These are phyloP conservation scores for Caenorhabditis japonica DNA, from an alignment of 2,888 invertebrate genomes.

Conservation along the genomic window DNA sequence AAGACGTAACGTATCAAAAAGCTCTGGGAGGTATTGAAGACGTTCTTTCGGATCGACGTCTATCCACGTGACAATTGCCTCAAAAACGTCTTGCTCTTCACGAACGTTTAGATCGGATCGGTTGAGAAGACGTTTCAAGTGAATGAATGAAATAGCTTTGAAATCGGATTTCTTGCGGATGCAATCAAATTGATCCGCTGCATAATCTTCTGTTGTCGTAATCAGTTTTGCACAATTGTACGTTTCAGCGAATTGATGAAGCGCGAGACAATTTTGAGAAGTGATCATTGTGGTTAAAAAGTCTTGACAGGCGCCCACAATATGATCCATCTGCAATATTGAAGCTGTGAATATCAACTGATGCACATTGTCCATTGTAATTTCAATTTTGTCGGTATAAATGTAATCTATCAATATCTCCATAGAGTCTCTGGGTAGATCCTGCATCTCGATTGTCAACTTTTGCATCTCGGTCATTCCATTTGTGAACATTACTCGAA, in stretches of 20 bases:
- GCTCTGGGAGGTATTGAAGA: conserved; percentile 58
- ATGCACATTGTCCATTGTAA: conserved; percentile 79
- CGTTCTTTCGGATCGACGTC: conserved; percentile 76
- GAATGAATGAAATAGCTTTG: conserved; percentile 55
- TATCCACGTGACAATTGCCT: conserved; percentile 79
- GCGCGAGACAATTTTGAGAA: conserved; percentile 78
- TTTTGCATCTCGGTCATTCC: conserved; percentile 75
- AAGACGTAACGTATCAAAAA: conserved; percentile 75
- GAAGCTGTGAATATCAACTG: conserved; percentile 79
- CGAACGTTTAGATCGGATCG: conserved; percentile 64
- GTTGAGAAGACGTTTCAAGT: conserved; percentile 63
- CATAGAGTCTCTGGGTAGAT: conserved; percentile 53
- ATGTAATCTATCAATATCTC: conserved; percentile 78
- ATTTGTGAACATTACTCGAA: conserved; percentile 79
- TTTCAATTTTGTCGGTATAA: conserved; percentile 78
- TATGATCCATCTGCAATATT: conserved; percentile 79
- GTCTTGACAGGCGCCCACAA: conserved; percentile 78
- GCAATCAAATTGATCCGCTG: conserved; percentile 54
- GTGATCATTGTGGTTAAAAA: conserved; percentile 79
- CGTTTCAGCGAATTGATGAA: conserved; percentile 79
- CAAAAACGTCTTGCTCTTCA: conserved; percentile 76
- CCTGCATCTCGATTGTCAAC: conserved; percentile 52
- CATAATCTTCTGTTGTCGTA: conserved; percentile 64
- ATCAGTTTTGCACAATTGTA: conserved; percentile 75
- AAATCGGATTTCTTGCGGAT: conserved; percentile 61